phyloP scores from a whole-genome alignment of 2,113 vertebrate species.

The Mustela lutreola region DNA sequence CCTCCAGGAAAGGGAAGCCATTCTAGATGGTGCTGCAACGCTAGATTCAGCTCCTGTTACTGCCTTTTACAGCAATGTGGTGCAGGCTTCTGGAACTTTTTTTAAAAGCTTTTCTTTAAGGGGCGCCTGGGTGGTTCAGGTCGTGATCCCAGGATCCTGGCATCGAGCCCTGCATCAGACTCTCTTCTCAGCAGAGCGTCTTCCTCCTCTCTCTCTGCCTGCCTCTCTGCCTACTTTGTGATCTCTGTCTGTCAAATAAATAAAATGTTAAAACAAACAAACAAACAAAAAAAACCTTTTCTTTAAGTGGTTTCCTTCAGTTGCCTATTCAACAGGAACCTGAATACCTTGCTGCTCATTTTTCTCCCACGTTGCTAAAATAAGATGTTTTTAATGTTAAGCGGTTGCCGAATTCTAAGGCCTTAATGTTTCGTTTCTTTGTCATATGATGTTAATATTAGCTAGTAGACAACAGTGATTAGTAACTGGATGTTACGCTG shows the following conservation, averaged over 20 bases:
- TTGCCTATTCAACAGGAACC: background rate
- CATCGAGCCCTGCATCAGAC: too few relatives aligned
- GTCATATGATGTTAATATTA: background rate
- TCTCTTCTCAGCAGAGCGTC: too few relatives aligned
- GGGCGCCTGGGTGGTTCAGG: too few relatives aligned
- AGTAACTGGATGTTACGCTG: background rate
- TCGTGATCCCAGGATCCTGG: too few relatives aligned
- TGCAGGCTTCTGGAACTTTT: background rate
- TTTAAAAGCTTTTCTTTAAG: background rate
- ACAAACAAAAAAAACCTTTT: conserved; percentile 34
- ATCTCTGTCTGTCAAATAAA: too few relatives aligned
- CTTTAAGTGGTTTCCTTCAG: background rate
- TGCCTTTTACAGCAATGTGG: background rate
- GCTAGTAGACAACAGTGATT: background rate
- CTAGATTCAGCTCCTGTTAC: background rate
- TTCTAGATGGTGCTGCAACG: background rate
- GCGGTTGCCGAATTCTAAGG: background rate
- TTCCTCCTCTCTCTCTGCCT: too few relatives aligned
- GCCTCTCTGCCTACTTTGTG: too few relatives aligned
- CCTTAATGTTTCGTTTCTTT: background rate
- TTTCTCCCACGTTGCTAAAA: background rate
- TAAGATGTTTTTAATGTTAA: background rate
- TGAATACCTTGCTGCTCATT: background rate
- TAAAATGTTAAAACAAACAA: too few relatives aligned
- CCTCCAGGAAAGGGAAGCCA: background rate